These are phyloP conservation scores for Gulo gulo DNA, from an alignment of 2,113 vertebrate genomes.

Conservation along the genomic window DNA sequence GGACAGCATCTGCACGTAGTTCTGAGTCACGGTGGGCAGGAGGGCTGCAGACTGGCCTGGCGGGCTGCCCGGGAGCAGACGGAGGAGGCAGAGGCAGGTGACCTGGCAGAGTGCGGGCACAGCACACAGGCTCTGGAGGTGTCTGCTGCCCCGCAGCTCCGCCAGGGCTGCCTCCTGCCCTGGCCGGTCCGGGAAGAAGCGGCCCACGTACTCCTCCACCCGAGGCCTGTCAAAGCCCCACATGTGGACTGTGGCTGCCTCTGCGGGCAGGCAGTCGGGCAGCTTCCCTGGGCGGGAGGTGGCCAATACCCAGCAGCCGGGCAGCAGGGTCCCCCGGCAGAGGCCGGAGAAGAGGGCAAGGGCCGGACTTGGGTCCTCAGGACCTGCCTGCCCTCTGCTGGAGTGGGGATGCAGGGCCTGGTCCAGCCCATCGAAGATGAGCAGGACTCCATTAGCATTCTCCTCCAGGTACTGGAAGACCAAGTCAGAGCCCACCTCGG, in stretches of 20 bases:
- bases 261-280: slow-evolving; percentile 75
- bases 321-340: slow-evolving; percentile 86
- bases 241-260: slow-evolving; percentile 84
- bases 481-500: slow-evolving; percentile 71
- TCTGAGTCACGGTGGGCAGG: slow-evolving; percentile 88
- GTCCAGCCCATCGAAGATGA: slow-evolving; percentile 94
- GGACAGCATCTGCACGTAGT: slow-evolving; percentile 88
- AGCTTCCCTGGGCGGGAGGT: slow-evolving; percentile 88
- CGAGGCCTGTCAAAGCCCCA: slow-evolving; percentile 85
- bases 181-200: slow-evolving; percentile 80
- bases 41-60: slow-evolving; percentile 61
- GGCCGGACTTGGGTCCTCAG: slow-evolving; percentile 62
- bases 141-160: slow-evolving; percentile 79
- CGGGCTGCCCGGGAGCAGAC: slow-evolving; percentile 76
- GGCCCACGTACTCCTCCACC: slow-evolving; percentile 85
- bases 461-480: slow-evolving; percentile 86
- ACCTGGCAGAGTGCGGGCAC: slow-evolving; percentile 89
- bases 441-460: slow-evolving; percentile 83
- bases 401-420: slow-evolving; percentile 80
- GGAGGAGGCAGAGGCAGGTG: slow-evolving; percentile 88
- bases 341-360: slow-evolving; percentile 87
- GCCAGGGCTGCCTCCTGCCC: slow-evolving; percentile 78
- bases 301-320: slow-evolving; percentile 89
- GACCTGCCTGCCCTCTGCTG: fast-evolving
- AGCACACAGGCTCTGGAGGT: slow-evolving; percentile 88